These are phyloP conservation scores for Dexiosoma caninum DNA, from an alignment of 2,888 invertebrate genomes.

Conservation along the genomic window DNA sequence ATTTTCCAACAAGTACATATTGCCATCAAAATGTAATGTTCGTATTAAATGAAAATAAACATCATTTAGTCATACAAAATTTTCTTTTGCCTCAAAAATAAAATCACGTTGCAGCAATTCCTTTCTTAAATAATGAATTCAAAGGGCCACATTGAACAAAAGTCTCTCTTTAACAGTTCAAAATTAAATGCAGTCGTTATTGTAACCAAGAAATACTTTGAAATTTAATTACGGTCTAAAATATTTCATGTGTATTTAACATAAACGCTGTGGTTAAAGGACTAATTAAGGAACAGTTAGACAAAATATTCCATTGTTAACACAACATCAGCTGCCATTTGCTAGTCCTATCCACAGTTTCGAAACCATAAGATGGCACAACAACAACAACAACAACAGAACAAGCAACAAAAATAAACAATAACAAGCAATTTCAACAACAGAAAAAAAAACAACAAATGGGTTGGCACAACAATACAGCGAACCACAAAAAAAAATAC, in stretches of 20 bases:
- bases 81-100: too few relatives aligned
- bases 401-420: neutral
- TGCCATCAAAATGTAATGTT: too few relatives aligned
- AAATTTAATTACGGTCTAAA: neutral
- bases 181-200: neutral
- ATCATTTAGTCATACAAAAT: too few relatives aligned
- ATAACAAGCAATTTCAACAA: neutral
- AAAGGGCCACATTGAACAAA: too few relatives aligned
- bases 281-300: constrained; percentile 53
- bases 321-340: neutral
- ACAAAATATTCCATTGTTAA: constrained; percentile 25
- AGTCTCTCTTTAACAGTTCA: too few relatives aligned
- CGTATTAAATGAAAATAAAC: too few relatives aligned
- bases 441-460: constrained; percentile 42
- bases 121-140: too few relatives aligned
- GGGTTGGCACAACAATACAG: constrained; percentile 35
- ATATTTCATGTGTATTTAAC: neutral
- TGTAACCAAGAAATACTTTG: neutral
- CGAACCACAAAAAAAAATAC: constrained; percentile 27
- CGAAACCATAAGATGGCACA: constrained; percentile 17
- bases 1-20: too few relatives aligned
- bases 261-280: constrained; percentile 52
- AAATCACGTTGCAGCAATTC: too few relatives aligned
- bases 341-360: neutral
- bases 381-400: constrained; percentile 13